Percentiles rank a stretch among this genome's conserved stretches.
Evolutionary conservation across 2,888 invertebrate genomes (phyloP).

Genomic region (Nomada lathburiana): DNA sequence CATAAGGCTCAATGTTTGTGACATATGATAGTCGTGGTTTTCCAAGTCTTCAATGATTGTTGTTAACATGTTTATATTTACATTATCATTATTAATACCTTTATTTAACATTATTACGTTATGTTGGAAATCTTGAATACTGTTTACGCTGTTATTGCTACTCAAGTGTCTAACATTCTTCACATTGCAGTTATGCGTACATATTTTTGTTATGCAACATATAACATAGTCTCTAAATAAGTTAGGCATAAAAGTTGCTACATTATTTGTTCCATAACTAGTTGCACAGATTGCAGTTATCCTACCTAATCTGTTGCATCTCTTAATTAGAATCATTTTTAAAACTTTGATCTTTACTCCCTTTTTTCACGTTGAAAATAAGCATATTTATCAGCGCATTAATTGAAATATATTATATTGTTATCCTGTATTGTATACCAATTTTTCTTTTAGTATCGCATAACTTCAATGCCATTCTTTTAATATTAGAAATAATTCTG

Average conservation of each 20-base stretch:
- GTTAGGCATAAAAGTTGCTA: not conserved
- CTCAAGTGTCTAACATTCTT: not conserved
- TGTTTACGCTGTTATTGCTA: not conserved
- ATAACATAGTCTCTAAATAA: too few species aligned
- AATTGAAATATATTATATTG: too few species aligned
- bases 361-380: not conserved
- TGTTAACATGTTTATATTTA: not conserved
- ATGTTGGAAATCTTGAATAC: not conserved
- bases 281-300: not conserved
- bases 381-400: not conserved
- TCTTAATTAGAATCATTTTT: constrained; percentile 7
- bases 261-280: not conserved
- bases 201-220: not conserved
- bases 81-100: not conserved
- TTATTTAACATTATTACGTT: constrained; percentile 27
- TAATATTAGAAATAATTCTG: too few species aligned
- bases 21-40: not conserved
- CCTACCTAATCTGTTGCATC: not conserved
- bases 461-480: too few species aligned
- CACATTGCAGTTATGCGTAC: not conserved
- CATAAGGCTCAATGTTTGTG: constrained; percentile 75
- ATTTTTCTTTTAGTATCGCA: too few species aligned
- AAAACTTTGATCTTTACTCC: not conserved
- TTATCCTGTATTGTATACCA: too few species aligned
- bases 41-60: constrained; percentile 17